A percentile compares a stretch with the other conserved stretches of the same genome.
These are phyloP conservation scores for Parnassius smintheus DNA, from an alignment of 2,888 invertebrate species.

Conservation along the genomic window DNA sequence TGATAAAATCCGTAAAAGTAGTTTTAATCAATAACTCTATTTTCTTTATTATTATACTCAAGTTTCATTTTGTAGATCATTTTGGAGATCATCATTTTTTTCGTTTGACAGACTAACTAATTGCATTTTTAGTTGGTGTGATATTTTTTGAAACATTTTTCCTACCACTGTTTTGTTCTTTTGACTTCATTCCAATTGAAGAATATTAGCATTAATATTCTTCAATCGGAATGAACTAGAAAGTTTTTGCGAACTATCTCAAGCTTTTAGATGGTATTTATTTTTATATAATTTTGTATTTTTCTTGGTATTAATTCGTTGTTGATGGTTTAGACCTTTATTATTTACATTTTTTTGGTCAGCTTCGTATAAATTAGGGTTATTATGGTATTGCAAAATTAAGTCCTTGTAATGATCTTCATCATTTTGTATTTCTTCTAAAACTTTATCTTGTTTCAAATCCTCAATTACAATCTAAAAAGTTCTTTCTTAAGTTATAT, in stretches of 20 bases:
- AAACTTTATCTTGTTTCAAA: neutral
- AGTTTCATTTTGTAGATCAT: no score
- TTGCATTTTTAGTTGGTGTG: neutral
- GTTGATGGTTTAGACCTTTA: neutral
- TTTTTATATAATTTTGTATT: neutral
- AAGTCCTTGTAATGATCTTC: constrained; percentile 19
- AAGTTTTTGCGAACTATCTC: neutral
- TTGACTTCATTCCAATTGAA: no score
- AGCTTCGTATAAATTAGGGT: constrained; percentile 22
- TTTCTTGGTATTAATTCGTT: neutral
- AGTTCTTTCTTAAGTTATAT: neutral
- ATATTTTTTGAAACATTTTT: neutral
- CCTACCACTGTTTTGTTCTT: neutral
- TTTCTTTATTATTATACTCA: no score
- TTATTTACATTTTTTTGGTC: neutral
- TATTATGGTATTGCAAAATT: constrained; percentile 27
- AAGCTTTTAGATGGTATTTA: neutral
- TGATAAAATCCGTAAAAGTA: no score
- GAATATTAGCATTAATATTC: neutral
- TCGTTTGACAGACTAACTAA: neutral
- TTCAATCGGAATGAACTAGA: neutral
- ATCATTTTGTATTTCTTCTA: constrained; percentile 24
- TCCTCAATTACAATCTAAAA: neutral
- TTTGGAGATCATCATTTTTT: neutral
- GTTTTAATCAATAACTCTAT: no score